Percentiles rank a stretch among this genome's conserved stretches.
phyloP scores from a whole-genome alignment of 2,113 vertebrate species.

The Motacilla tschutschensis region DNA sequence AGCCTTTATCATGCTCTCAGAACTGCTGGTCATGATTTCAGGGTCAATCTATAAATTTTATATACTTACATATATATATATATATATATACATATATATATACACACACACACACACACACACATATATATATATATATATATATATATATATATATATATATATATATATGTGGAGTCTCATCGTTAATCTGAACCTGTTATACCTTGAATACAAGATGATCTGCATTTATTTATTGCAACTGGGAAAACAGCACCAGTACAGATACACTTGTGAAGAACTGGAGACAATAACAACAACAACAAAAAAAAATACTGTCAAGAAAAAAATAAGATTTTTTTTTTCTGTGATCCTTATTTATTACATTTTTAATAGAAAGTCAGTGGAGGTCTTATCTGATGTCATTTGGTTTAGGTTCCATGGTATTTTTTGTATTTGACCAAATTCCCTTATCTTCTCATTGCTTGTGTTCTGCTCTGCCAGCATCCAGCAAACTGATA shows the following conservation, averaged over 20 bases:
- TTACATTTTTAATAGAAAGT: constrained; percentile 78
- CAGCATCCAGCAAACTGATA: constrained; percentile 70
- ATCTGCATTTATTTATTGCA: neutral
- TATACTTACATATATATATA: no score
- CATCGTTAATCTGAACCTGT: neutral
- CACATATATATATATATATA: neutral
- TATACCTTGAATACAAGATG: neutral
- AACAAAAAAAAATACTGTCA: neutral
- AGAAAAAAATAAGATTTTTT: neutral
- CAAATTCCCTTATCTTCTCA: constrained; percentile 78
- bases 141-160: neutral
- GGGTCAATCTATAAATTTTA: neutral
- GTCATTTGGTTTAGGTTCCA: constrained; percentile 76
- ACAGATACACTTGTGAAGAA: constrained; percentile 18
- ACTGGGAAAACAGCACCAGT: neutral
- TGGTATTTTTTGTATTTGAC: constrained; percentile 72
- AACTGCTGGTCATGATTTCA: neutral
- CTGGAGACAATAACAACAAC: constrained; percentile 11
- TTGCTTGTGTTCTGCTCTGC: constrained; percentile 71
- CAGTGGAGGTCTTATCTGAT: constrained; percentile 73
- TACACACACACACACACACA: no score
- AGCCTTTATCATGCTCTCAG: neutral
- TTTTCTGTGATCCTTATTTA: constrained; percentile 71
- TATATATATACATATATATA: neutral
- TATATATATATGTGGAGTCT: neutral